phyloP scores from a whole-genome alignment of 2,888 invertebrate genomes.

The Sussaba pulchella region DNA sequence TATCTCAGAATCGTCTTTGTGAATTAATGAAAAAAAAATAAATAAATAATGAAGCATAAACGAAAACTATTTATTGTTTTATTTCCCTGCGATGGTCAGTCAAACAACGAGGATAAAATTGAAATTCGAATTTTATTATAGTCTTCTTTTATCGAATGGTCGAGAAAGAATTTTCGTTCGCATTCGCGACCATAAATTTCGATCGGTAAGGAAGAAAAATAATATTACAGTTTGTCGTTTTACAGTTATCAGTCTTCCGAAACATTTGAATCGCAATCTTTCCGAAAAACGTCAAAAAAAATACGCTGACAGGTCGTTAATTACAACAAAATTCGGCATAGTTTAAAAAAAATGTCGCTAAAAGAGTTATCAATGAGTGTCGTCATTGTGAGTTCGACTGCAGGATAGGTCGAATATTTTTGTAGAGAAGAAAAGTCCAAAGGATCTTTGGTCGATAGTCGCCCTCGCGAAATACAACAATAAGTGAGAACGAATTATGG shows the following conservation, averaged over 20 bases:
- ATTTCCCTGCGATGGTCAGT: too few relatives aligned
- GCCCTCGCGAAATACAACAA: not conserved
- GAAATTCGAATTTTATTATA: too few relatives aligned
- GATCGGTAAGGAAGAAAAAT: too few relatives aligned
- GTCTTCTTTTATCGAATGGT: too few relatives aligned
- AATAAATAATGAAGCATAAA: too few relatives aligned
- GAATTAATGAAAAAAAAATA: too few relatives aligned
- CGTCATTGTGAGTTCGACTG: not conserved
- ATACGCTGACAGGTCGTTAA: not conserved
- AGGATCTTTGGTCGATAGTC: not conserved
- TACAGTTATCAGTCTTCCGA: too few relatives aligned
- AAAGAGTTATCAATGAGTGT: not conserved
- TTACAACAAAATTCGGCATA: not conserved
- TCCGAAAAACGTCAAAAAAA: not conserved
- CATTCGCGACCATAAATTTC: too few relatives aligned
- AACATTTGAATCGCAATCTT: conserved; percentile 2
- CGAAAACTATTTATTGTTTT: too few relatives aligned
- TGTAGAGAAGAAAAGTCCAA: not conserved
- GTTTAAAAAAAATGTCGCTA: not conserved
- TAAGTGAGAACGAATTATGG: conserved; percentile 68
- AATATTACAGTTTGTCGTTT: too few relatives aligned
- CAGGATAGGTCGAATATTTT: not conserved
- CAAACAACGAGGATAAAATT: too few relatives aligned
- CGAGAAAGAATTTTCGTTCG: too few relatives aligned
- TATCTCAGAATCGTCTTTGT: not conserved